phyloP scores from a whole-genome alignment of 2,113 vertebrate species.

The Aegypius monachus region DNA sequence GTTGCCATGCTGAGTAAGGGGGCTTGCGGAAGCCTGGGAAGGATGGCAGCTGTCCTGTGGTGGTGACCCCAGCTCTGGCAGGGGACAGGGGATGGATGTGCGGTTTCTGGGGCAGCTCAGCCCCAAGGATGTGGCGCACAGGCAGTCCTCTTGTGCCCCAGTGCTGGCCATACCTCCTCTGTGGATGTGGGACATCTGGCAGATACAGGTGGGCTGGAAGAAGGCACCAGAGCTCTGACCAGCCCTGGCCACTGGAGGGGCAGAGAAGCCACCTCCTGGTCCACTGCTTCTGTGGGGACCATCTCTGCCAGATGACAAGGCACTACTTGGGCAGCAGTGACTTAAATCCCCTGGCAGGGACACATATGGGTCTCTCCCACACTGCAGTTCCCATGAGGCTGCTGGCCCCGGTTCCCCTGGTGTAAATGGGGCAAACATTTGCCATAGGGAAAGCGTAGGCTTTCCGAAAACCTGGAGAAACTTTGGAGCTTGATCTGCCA shows the following conservation, averaged over 20 bases:
- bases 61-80: background rate
- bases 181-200: background rate
- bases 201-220: background rate
- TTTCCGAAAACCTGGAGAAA: background rate
- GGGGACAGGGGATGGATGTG: background rate
- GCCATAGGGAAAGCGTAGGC: background rate
- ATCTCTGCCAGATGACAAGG: background rate
- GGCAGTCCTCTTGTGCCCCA: background rate
- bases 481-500: background rate
- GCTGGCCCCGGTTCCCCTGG: background rate
- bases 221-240: background rate
- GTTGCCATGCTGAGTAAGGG: accelerated
- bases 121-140: background rate
- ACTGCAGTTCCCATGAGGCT: accelerated
- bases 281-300: background rate
- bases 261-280: background rate
- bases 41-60: background rate
- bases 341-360: background rate
- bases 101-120: background rate
- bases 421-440: background rate
- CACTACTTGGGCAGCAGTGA: background rate
- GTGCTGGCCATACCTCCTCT: background rate
- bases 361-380: accelerated
- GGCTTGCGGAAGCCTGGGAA: background rate
- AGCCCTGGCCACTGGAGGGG: background rate